phyloP scores from a whole-genome alignment of 2,113 vertebrate genomes.

The Halichoerus grypus region DNA sequence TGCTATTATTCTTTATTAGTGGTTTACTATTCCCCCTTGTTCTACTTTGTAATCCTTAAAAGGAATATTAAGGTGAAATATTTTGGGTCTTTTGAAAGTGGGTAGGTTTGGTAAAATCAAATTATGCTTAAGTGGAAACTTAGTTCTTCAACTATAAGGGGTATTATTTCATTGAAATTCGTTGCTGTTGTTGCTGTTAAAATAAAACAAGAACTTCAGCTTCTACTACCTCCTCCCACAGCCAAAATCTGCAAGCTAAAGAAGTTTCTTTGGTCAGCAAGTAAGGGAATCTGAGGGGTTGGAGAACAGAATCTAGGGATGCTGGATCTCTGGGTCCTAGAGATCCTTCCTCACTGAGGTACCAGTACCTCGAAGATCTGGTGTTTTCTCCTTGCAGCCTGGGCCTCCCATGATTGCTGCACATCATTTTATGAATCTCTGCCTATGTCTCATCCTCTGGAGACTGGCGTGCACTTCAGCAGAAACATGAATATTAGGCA shows the following conservation, averaged over 20 bases:
- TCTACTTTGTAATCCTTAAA: slow-evolving; percentile 59
- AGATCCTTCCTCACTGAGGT: not conserved
- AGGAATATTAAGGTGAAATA: not conserved
- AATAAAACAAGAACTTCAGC: slow-evolving; percentile 19
- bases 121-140: slow-evolving; percentile 1
- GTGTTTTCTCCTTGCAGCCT: not conserved
- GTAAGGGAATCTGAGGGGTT: not conserved
- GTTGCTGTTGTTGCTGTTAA: not conserved
- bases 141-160: not conserved
- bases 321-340: not conserved
- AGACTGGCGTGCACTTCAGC: not conserved
- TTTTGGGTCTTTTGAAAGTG: slow-evolving; percentile 15
- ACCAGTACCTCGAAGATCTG: not conserved
- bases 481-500: not conserved
- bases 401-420: not conserved
- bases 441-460: not conserved
- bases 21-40: not conserved
- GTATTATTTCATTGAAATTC: slow-evolving; percentile 30
- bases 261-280: not conserved
- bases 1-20: slow-evolving; percentile 7
- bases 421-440: not conserved
- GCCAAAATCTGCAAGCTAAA: not conserved
- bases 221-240: not conserved
- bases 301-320: not conserved
- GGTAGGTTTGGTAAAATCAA: slow-evolving; percentile 3